Conservation (phyloP, 2,888 invertebrate species). For the Hedychridium roseum region DNA sequence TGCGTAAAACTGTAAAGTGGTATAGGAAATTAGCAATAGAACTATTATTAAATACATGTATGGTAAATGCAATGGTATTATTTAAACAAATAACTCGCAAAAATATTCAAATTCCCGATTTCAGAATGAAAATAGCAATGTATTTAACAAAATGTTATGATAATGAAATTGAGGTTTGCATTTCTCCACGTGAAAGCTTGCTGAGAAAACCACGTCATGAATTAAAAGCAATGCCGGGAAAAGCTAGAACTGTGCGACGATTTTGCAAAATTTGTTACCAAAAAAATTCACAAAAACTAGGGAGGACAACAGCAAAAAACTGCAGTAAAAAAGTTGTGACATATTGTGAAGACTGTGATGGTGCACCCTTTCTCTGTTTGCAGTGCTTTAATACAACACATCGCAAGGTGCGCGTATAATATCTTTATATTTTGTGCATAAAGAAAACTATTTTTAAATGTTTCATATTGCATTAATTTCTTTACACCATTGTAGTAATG, state of each 20-base stretch:
- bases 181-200: conserved; percentile 14
- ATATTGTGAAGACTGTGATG: no score
- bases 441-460: no score
- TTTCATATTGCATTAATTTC: no score
- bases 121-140: conserved; percentile 10
- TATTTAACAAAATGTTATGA: conserved; percentile 10
- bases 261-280: no score
- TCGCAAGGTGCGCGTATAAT: no score
- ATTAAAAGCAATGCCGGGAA: conserved; percentile 19
- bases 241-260: conserved; percentile 8
- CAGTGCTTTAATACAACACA: no score
- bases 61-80: conserved; percentile 1
- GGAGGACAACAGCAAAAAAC: no score
- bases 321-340: no score
- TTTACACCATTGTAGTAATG: no score
- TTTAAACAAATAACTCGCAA: conserved; percentile 8
- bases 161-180: conserved; percentile 10
- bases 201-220: conserved; percentile 15
- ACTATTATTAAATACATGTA: conserved; percentile 5
- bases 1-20: conserved; percentile 8
- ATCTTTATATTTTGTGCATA: no score
- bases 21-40: conserved; percentile 18
- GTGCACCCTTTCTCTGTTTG: no score
- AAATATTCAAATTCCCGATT: conserved; percentile 11
- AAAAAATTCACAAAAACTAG: no score